phyloP scores from a whole-genome alignment of 1,140 invertebrate species.

The Nasonia giraulti region DNA sequence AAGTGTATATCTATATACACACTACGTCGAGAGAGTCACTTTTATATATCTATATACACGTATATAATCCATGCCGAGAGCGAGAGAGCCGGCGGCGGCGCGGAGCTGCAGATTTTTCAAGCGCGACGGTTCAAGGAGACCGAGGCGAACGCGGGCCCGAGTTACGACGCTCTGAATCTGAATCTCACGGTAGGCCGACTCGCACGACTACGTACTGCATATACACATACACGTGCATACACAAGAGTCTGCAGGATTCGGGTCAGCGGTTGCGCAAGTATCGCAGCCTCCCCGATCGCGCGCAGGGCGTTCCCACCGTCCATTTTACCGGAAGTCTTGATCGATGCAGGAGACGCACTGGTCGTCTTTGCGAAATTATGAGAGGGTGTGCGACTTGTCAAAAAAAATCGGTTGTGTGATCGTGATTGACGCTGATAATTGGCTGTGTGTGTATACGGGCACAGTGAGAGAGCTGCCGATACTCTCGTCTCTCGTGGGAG shows the following conservation, averaged over 20 bases:
- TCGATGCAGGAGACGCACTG: neutral
- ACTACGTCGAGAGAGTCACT: neutral
- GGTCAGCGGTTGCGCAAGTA: slow-evolving; percentile 38
- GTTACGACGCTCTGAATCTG: slow-evolving; percentile 70
- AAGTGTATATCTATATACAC: neutral
- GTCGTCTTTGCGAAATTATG: slow-evolving; percentile 25
- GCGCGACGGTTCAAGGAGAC: slow-evolving; percentile 68
- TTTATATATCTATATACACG: neutral
- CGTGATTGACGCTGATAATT: slow-evolving; percentile 38
- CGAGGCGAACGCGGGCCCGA: slow-evolving; percentile 60
- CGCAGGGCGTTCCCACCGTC: slow-evolving; percentile 48
- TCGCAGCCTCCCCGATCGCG: neutral
- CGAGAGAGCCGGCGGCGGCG: slow-evolving; percentile 1
- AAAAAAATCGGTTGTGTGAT: slow-evolving; percentile 20
- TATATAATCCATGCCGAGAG: neutral
- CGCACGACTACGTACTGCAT: slow-evolving; percentile 52
- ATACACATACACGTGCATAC: neutral
- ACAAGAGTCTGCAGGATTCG: slow-evolving; percentile 15
- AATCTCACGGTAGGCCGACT: slow-evolving; percentile 72
- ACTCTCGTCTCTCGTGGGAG: slow-evolving; percentile 36
- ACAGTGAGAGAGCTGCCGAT: neutral
- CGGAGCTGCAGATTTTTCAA: slow-evolving; percentile 59
- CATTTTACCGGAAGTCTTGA: slow-evolving; percentile 64
- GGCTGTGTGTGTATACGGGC: neutral
- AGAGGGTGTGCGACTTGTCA: neutral